phyloP scores from a whole-genome alignment of 1,140 invertebrate genomes.

The Papilio polyxenes region DNA sequence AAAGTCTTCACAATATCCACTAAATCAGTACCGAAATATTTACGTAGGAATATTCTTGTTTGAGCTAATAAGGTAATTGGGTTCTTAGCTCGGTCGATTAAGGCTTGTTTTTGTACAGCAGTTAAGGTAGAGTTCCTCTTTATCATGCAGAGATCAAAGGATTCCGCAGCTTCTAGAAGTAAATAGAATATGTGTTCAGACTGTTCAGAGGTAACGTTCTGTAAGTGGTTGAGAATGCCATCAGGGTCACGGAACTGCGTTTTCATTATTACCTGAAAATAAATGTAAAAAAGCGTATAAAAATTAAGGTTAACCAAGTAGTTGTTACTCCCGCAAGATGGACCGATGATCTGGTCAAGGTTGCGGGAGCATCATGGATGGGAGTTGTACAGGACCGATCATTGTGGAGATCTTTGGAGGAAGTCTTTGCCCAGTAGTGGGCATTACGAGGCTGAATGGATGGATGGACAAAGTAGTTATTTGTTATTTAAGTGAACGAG shows the following conservation, averaged over 20 bases:
- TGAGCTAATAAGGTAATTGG: constrained; percentile 86
- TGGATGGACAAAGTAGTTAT: too few relatives aligned
- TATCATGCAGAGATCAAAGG: constrained; percentile 91
- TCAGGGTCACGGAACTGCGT: constrained; percentile 91
- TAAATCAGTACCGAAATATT: constrained; percentile 82
- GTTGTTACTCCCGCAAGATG: too few relatives aligned
- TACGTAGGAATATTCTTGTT: constrained; percentile 84
- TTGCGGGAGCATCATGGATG: too few relatives aligned
- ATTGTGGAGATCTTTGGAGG: too few relatives aligned
- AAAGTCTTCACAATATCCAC: constrained; percentile 82
- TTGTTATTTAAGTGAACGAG: too few relatives aligned
- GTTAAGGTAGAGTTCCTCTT: constrained; percentile 84
- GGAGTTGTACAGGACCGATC: too few relatives aligned
- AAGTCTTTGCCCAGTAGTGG: too few relatives aligned
- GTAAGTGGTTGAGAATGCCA: constrained; percentile 89
- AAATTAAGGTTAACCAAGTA: too few relatives aligned
- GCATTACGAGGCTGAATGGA: too few relatives aligned
- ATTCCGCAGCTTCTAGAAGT: constrained; percentile 88
- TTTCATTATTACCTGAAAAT: constrained; percentile 87
- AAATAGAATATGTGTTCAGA: constrained; percentile 85
- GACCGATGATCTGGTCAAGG: too few relatives aligned
- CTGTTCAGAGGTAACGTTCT: constrained; percentile 83
- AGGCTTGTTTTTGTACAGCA: constrained; percentile 83
- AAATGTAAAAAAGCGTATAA: constrained; percentile 11
- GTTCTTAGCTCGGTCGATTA: constrained; percentile 85